Evolutionary conservation across 2,797 vertebrate genomes (phyloP).

Genomic region (Sebastes alutus): DNA sequence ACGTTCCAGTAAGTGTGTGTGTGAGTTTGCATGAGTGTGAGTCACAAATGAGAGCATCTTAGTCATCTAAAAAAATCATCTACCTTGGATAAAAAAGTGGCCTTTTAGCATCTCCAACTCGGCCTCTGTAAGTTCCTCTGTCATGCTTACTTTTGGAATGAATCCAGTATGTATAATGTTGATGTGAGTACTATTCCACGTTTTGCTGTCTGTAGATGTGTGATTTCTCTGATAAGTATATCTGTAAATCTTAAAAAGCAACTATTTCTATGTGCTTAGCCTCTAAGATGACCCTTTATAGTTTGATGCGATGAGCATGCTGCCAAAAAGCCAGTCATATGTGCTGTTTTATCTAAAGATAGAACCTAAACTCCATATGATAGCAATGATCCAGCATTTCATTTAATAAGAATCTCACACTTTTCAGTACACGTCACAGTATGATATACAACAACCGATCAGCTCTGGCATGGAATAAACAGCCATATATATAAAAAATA

Average conservation of each 20-base stretch:
- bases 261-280: constrained; percentile 52
- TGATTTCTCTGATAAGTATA: constrained; percentile 55
- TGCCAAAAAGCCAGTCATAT: constrained; percentile 58
- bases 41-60: constrained; percentile 49
- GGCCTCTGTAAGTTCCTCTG: constrained; percentile 60
- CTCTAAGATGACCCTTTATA: constrained; percentile 59
- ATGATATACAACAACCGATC: constrained; percentile 32
- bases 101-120: constrained; percentile 80
- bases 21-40: constrained; percentile 52
- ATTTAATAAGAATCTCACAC: constrained; percentile 14
- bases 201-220: constrained; percentile 66
- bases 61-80: constrained; percentile 66
- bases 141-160: constrained; percentile 53
- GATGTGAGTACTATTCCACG: constrained; percentile 53
- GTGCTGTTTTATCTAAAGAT: constrained; percentile 59
- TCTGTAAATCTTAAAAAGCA: constrained; percentile 49
- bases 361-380: constrained; percentile 19
- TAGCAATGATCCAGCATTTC: constrained; percentile 22
- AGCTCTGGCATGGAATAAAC: constrained; percentile 77
- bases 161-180: constrained; percentile 47
- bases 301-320: constrained; percentile 70
- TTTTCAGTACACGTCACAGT: constrained; percentile 24
- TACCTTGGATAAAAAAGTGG: constrained; percentile 75
- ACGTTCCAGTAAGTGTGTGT: constrained; percentile 35
- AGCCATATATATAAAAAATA: constrained; percentile 68